Evolutionary conservation across 2,113 vertebrate genomes (phyloP).

Genomic region (Pseudorectes ferrugineus): DNA sequence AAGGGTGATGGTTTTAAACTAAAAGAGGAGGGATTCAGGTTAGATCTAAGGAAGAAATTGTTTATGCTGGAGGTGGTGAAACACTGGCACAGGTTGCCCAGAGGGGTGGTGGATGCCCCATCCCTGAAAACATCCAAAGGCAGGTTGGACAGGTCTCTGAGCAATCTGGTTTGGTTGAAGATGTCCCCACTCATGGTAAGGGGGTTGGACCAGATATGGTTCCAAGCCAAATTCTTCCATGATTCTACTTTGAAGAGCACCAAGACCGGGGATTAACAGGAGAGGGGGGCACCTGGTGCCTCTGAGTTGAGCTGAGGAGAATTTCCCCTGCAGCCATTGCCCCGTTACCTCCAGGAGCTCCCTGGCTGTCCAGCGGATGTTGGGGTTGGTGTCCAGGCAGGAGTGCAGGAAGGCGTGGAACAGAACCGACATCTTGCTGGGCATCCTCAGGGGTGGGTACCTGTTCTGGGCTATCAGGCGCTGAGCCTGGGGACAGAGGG

Average conservation of each 20-base stretch:
- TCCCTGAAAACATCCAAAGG: not conserved
- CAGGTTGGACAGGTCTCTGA: fast-evolving
- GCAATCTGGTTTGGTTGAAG: not conserved
- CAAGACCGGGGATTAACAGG: not conserved
- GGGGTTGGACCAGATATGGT: not conserved
- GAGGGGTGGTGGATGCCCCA: not conserved
- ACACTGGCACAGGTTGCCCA: not conserved
- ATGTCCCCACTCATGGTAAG: not conserved
- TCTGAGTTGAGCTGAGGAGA: not conserved
- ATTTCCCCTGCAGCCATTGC: not conserved
- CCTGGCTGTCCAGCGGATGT: slow-evolving; percentile 79
- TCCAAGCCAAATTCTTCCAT: not conserved
- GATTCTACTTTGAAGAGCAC: not conserved
- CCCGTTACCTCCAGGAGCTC: slow-evolving; percentile 89
- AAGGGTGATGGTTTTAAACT: not conserved
- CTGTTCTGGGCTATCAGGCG: slow-evolving; percentile 84
- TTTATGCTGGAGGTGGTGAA: not conserved
- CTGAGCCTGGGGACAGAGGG: slow-evolving; percentile 77
- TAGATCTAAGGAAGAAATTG: not conserved
- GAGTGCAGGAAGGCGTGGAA: slow-evolving; percentile 96
- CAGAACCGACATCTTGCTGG: slow-evolving; percentile 76
- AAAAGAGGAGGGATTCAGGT: not conserved
- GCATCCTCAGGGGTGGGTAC: not conserved
- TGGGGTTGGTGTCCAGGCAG: slow-evolving; percentile 75
- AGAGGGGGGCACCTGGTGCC: not conserved